Base-by-base conservation (phyloP, 2,797 vertebrate species). In the Characodon lateralis region DNA sequence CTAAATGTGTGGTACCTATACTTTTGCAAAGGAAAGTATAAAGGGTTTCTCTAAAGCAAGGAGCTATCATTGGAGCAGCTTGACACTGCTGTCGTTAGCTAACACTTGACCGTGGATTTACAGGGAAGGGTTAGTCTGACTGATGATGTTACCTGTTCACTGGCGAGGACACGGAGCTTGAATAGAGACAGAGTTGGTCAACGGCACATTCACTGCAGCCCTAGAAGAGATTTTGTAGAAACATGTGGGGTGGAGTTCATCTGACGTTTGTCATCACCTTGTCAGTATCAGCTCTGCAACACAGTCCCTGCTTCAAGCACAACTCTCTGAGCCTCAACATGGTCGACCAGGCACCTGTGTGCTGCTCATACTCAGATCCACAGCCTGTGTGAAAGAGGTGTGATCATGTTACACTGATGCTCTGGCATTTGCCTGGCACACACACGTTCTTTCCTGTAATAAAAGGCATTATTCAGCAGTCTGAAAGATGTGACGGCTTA, bases 91-190 rank as follows among this genome's bases (percentile, higher is more conserved):
- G 63, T 74, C 48, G 12, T 68, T 61, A 87, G 66, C 71, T 56
- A 73, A 74, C 59, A 81, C 48, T 63, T 41, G 28, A 82, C 79
- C 77, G 78, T 5, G n/a, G 59, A 85, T 80, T 81, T 76, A 75
- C 82, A 71, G 74, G 65, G 71, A 46, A 72, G 56, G 71, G 74
- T 56, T 85, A 79, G 69, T 73, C 82, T 69, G 92, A 70, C 93
- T 95, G 96, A 94, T 97, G 96, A 97, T 94, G 93, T 88, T 91
- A 91, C 91, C 96, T 97, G 96, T 97, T 96, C 92, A 90, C 90
- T n/a, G 89, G 74, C 87, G 85, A 91, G 93, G 96, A 97, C 97
- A 97, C 95, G 83, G 96, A 97, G 93, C 94, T 88, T 24, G 90
- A 90, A 72, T 78, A 90, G 94, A 94, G 94, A 76, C 95, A 96